Evolutionary conservation across 1,140 invertebrate genomes (phyloP).

Genomic region (Coptotermes formosanus): DNA sequence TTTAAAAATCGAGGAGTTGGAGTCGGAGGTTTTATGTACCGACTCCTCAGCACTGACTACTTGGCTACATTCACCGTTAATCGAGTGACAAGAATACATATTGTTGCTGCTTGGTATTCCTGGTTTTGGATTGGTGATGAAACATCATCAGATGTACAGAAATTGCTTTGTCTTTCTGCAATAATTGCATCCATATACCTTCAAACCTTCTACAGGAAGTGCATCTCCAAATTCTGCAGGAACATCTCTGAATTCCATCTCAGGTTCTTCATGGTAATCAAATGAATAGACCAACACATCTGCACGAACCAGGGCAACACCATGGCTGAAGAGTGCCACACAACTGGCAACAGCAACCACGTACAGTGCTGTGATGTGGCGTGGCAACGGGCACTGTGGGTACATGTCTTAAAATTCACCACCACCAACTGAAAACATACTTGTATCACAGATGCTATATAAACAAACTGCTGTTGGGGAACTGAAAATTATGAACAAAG

Average conservation of each 20-base stretch:
- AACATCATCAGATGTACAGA: too few species aligned
- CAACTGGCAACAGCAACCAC: slow-evolving; percentile 30
- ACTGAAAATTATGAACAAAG: too few species aligned
- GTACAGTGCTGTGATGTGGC: slow-evolving; percentile 28
- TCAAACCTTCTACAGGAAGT: slow-evolving; percentile 56
- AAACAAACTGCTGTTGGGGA: too few species aligned
- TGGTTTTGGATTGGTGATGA: too few species aligned
- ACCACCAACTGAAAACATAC: not conserved
- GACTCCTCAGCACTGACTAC: too few species aligned
- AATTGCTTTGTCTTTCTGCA: too few species aligned
- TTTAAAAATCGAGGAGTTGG: too few species aligned
- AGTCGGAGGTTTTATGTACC: too few species aligned
- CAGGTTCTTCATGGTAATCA: slow-evolving; percentile 52
- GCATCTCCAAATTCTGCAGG: slow-evolving; percentile 64
- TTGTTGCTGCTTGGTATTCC: too few species aligned
- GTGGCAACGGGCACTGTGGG: slow-evolving; percentile 27
- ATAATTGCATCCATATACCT: slow-evolving; percentile 42
- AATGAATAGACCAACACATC: slow-evolving; percentile 52
- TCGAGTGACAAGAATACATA: too few species aligned
- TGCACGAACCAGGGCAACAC: slow-evolving; percentile 42
- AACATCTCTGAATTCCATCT: slow-evolving; percentile 65
- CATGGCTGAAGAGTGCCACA: slow-evolving; percentile 26
- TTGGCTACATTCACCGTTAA: too few species aligned
- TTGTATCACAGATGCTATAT: too few species aligned
- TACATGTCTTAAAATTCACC: slow-evolving; percentile 24